Evolutionary conservation across 1,140 invertebrate species (phyloP).

Genomic region (Pantala flavescens): DNA sequence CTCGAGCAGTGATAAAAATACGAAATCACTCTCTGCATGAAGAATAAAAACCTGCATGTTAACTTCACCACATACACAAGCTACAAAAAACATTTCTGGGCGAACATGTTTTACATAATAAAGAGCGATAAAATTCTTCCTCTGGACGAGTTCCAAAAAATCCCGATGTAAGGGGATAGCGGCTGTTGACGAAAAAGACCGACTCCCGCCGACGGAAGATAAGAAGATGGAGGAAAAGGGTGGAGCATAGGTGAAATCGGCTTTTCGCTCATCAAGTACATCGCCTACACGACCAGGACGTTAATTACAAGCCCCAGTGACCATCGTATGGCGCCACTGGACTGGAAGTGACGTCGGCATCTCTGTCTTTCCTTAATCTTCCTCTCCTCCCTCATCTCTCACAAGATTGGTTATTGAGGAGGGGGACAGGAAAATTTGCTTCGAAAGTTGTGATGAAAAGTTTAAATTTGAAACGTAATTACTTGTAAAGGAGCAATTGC

Average conservation of each 20-base stretch:
- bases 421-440: no score
- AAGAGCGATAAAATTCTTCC: constrained; percentile 9
- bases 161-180: not conserved
- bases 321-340: not conserved
- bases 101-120: constrained; percentile 7
- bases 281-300: not conserved
- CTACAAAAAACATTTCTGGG: not conserved
- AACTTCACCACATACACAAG: constrained; percentile 5
- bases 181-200: not conserved
- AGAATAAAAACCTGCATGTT: not conserved
- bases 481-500: no score
- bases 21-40: not conserved
- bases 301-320: constrained; percentile 9
- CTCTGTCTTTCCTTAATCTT: not conserved
- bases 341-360: not conserved
- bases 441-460: no score
- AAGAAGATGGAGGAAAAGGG: not conserved
- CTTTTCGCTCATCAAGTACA: not conserved
- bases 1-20: not conserved
- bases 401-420: no score
- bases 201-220: not conserved
- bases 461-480: no score
- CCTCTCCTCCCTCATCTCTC: not conserved
- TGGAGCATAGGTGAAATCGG: no score
- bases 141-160: constrained; percentile 9